Percentiles rank a stretch among this genome's conserved stretches.
These are phyloP conservation scores for Amphiprion ocellaris DNA, from an alignment of 2,113 vertebrate genomes.

Conservation along the genomic window DNA sequence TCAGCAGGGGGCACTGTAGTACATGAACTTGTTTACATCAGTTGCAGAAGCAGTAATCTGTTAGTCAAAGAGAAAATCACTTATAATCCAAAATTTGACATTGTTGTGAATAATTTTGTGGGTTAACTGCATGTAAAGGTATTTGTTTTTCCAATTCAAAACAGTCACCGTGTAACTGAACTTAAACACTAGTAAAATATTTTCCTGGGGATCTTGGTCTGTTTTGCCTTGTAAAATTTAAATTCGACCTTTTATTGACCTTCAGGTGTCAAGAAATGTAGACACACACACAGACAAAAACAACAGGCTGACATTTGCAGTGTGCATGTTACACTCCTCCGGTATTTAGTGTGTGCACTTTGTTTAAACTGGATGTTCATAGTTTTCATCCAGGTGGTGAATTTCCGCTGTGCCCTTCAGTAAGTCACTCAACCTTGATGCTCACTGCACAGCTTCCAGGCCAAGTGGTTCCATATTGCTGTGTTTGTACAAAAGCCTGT, in stretches of 20 bases:
- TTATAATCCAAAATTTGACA: no score
- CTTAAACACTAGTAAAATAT: not conserved
- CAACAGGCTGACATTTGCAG: constrained; percentile 39
- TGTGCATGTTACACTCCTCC: constrained; percentile 29
- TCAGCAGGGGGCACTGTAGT: no score
- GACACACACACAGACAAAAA: constrained; percentile 3
- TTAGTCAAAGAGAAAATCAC: no score
- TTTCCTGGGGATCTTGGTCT: not conserved
- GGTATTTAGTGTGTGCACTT: constrained; percentile 10
- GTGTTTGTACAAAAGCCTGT: constrained; percentile 61
- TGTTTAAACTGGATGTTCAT: constrained; percentile 21
- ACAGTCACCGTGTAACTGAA: not conserved
- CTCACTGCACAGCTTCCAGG: constrained; percentile 41
- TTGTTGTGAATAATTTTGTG: no score
- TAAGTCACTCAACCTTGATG: constrained; percentile 59
- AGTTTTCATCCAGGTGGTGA: constrained; percentile 27
- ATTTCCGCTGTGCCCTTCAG: constrained; percentile 49
- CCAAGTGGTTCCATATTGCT: constrained; percentile 49
- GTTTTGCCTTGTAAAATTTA: constrained; percentile 35
- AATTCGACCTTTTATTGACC: constrained; percentile 49
- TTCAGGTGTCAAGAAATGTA: not conserved
- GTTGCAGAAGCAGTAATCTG: no score
- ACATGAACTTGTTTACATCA: no score
- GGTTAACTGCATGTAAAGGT: no score
- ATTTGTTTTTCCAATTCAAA: no score